phyloP scores from a whole-genome alignment of 2,113 vertebrate species.

The Lutjanus erythropterus region DNA sequence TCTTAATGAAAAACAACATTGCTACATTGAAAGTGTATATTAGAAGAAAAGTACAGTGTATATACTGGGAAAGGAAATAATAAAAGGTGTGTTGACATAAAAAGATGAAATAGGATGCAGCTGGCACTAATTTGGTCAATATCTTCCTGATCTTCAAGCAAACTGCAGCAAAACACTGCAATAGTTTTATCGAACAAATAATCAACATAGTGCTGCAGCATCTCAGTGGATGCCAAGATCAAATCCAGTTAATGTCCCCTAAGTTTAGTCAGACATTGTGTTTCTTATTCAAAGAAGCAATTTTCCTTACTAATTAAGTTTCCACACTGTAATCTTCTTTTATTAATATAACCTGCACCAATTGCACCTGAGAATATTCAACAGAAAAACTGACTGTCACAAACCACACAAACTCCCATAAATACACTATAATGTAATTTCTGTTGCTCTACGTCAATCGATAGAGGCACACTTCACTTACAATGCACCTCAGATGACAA shows the following conservation, averaged over 20 bases:
- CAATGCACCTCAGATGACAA: slow-evolving; percentile 16
- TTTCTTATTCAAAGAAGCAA: background rate
- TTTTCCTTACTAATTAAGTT: background rate
- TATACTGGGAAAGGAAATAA: background rate
- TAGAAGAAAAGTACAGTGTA: background rate
- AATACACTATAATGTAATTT: slow-evolving; percentile 4
- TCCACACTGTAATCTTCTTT: background rate
- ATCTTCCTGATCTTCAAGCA: slow-evolving; percentile 1
- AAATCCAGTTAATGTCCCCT: background rate
- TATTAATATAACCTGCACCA: background rate
- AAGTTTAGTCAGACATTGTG: background rate
- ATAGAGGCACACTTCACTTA: slow-evolving; percentile 14
- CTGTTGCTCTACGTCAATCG: slow-evolving; percentile 15
- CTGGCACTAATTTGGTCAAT: background rate
- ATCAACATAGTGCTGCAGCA: slow-evolving; percentile 18
- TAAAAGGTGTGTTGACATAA: background rate
- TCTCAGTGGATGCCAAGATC: slow-evolving; percentile 22
- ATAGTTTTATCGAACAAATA: slow-evolving; percentile 20
- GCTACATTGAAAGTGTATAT: background rate
- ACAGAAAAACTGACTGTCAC: background rate
- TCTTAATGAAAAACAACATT: background rate
- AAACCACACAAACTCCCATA: background rate
- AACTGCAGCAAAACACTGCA: slow-evolving; percentile 8
- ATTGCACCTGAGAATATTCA: background rate
- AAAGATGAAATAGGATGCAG: background rate